A percentile compares a stretch with the other conserved stretches of the same genome.
These are phyloP conservation scores for Salvelinus alpinus DNA, from an alignment of 2,113 vertebrate genomes.

Conservation along the genomic window DNA sequence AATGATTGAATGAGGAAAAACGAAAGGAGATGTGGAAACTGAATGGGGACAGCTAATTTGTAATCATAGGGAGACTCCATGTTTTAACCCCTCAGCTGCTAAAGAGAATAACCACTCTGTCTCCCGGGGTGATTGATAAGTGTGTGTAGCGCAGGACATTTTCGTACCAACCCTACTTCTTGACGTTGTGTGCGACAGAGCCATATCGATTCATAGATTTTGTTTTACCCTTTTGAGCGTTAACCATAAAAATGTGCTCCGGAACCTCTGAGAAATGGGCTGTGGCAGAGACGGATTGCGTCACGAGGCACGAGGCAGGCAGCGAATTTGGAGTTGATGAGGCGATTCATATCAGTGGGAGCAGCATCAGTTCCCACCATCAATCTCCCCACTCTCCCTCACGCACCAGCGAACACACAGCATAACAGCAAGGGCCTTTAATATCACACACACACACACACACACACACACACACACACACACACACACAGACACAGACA, in stretches of 20 bases:
- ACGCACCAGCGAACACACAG: constrained; percentile 63
- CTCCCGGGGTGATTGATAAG: neutral
- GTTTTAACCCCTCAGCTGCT: too few species aligned
- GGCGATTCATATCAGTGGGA: constrained; percentile 75
- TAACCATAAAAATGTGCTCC: constrained; percentile 50
- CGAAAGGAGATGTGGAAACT: too few species aligned
- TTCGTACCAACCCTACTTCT: neutral
- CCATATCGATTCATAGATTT: constrained; percentile 5
- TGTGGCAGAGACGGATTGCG: constrained; percentile 67
- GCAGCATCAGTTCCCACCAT: constrained; percentile 69
- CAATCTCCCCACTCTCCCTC: constrained; percentile 68
- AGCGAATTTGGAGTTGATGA: constrained; percentile 79
- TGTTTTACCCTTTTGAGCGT: constrained; percentile 50
- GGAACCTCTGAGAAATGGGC: constrained; percentile 60
- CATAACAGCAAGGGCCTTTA: neutral
- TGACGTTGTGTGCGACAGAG: neutral
- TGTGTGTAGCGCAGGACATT: neutral
- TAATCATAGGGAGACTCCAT: too few species aligned
- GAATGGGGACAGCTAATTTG: too few species aligned
- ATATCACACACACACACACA: constrained; percentile 8
- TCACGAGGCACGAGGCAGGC: constrained; percentile 60
- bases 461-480: neutral
- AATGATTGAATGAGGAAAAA: neutral
- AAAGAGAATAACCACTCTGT: too few species aligned
- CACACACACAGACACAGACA: constrained; percentile 11